A percentile compares a stretch with the other conserved stretches of the same genome.
phyloP scores from a whole-genome alignment of 2,113 vertebrate genomes.

The Apistogramma diplotaenia region DNA sequence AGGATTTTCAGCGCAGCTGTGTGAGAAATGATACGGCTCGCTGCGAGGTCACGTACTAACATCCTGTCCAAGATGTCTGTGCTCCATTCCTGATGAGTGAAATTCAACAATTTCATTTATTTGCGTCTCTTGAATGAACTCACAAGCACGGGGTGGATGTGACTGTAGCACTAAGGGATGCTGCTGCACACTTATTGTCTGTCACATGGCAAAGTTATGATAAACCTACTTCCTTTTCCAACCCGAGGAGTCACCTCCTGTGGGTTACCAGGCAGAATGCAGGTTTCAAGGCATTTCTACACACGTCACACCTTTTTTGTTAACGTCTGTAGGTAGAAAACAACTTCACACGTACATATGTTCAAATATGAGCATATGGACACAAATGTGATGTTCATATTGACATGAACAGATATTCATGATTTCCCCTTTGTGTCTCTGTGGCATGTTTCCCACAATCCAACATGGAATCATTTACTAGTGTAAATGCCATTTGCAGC shows the following conservation, averaged over 20 bases:
- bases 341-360: background rate
- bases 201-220: background rate
- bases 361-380: background rate
- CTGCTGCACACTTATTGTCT: background rate
- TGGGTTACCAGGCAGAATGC: background rate
- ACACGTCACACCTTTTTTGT: background rate
- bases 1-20: background rate
- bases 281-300: accelerated
- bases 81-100: background rate
- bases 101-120: background rate
- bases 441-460: background rate
- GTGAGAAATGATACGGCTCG: background rate
- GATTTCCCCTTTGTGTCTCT: background rate
- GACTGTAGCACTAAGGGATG: background rate
- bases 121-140: background rate
- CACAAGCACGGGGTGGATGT: background rate
- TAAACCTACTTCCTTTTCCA: too few relatives aligned
- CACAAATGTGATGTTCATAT: background rate
- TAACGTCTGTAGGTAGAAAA: background rate
- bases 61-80: background rate
- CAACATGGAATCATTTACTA: background rate
- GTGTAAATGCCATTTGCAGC: slow-evolving; percentile 5
- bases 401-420: too few relatives aligned
- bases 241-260: background rate
- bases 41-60: background rate